Evolutionary conservation across 2,888 invertebrate genomes (phyloP).

Genomic region (Drosophila antonietae): DNA sequence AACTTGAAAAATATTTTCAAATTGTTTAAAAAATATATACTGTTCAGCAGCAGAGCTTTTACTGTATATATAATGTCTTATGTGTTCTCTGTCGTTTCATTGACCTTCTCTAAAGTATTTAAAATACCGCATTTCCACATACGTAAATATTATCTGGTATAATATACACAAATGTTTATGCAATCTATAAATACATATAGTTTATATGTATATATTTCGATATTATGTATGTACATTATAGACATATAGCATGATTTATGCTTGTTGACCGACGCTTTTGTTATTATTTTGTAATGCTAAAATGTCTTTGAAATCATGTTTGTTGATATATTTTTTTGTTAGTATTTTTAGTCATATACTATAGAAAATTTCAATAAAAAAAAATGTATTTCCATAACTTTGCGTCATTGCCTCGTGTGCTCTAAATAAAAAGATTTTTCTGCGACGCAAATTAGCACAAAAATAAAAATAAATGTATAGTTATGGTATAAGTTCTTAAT

Average conservation of each 20-base stretch:
- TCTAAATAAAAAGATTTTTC: constrained; percentile 3
- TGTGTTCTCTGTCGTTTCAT: constrained; percentile 14
- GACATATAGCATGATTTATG: constrained; percentile 50
- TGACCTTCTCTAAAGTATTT: constrained; percentile 39
- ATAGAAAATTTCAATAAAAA: constrained; percentile 25
- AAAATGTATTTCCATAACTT: constrained; percentile 35
- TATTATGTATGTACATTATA: constrained; percentile 23
- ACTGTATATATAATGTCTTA: neutral
- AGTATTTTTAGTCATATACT: constrained; percentile 32
- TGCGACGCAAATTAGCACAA: constrained; percentile 19
- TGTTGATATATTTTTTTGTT: neutral
- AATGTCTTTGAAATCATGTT: constrained; percentile 38
- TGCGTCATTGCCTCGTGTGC: constrained; percentile 46
- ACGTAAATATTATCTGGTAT: neutral
- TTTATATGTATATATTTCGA: constrained; percentile 4
- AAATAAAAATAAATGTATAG: neutral
- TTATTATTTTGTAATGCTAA: constrained; percentile 27
- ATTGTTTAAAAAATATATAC: neutral
- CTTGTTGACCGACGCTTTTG: constrained; percentile 24
- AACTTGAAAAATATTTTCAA: no score
- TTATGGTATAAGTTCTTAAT: neutral
- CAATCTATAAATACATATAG: constrained; percentile 4
- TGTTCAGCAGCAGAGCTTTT: neutral
- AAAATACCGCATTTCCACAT: neutral
- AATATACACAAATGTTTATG: constrained; percentile 24